Base-by-base conservation (phyloP, 2,888 invertebrate genomes). In the Choristoneura rosaceana region DNA sequence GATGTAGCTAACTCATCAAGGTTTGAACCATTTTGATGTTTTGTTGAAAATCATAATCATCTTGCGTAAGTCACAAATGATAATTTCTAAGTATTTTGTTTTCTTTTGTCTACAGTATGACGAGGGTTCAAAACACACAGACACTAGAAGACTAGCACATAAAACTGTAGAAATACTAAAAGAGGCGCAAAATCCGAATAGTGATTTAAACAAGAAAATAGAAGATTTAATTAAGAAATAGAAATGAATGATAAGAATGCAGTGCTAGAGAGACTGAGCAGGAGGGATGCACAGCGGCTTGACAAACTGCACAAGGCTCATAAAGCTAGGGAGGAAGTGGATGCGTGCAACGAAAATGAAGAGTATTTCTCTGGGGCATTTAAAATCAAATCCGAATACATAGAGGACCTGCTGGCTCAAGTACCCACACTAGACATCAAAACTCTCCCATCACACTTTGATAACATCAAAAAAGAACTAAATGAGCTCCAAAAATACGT, bases 401-500 rank as follows among this genome's bases (percentile, higher is more conserved):
- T 97, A 73, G 96, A 96, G 86, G 94, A 95, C 63, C 88, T 95
- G 74, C 87, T 97, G 12, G 90, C 93, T 69, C 91, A 93, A 82
- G 85, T 95, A 43, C 92, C 93, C 34, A 89, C 92, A 45, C 82
- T 95, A 74, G 92, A 96, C 81, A 86, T 89, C 70, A 85, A 93
- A 70, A 82, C 95, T 58, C 87, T 96, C 64, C 93, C 95, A 2
- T 90, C 91, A 65, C 95, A 96, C 79, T 97, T 97, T 81, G 96
- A 96, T 74, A 95, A 94, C 63, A 95, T 97, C n/a, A 96, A 96
- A 71, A 94, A 96, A 79, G 96, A 97, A 82, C 95, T 98, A 34
- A 95, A 96, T 80, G 95, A 96, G 75, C 87, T 98, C 74, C 97
- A 97, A 83, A 96, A 97, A 84, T 96, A 97, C 90, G 95, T 98